Base-by-base conservation (phyloP, 2,888 invertebrate genomes). In the Cantharis flavilabris region DNA sequence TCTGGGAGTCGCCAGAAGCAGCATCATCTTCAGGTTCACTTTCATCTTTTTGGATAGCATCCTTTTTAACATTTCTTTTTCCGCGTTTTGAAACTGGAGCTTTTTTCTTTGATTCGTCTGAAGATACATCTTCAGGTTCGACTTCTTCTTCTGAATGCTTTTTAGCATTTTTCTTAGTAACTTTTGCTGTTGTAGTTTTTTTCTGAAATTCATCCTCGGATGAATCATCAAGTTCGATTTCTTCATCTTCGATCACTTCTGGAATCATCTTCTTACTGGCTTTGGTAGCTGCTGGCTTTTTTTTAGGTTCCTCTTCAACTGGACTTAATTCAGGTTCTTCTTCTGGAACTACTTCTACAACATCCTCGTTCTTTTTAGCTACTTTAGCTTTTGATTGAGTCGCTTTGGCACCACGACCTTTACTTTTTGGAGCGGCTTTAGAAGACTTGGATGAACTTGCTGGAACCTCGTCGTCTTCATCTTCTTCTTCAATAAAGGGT, bases 381-480 rank as follows among this genome's bases (percentile, higher is more conserved):
- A 2, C 81, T 88, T 89, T 76, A 81, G 86, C 87, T 28, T 87
- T 86, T 72, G 73, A 76, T 49, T 77, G 75, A 18, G 73, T 80
- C 78, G 78, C 72, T 14, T 64, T 70, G n/a, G 71, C 73, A 10
- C 67, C 73, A 13, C 67, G 71, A 64, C 70, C 87, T 86, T 73
- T 67, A 64, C 70, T 87, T 86, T 73, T 67, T 30, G 71, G 84
- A 79, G 77, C 80, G 84, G 78, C 84, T 84, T 78, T 65, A 64
- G 11, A 62, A 72, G 81, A 23, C 33, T 62, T 74, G 33, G 71
- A 69, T 73, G 67, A 70, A 74, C 71, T 73, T 73, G 62, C 73
- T 73, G 20, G 78, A 78, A 33, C 20, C 9, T 64, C 64, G 0
- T 64, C 11, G 13, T 18, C 20, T 16, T 11, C n/a, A n/a, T n/a